Evolutionary conservation across 2,888 invertebrate species (phyloP), one percentile per base, ranked within the genome.

Genomic region (Athrips mouffetella): DNA sequence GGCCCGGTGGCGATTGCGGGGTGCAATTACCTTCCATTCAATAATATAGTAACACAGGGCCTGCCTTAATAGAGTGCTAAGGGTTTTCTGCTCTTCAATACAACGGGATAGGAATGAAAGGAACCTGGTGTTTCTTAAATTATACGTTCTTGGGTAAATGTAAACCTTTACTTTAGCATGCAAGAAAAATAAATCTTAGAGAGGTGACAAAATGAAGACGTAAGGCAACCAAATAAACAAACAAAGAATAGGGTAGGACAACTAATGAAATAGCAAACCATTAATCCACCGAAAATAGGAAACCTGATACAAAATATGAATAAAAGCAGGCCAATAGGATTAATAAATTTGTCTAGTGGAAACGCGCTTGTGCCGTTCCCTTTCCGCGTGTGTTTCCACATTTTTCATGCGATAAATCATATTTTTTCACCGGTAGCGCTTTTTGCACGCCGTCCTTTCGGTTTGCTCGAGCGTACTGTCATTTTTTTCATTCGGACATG

Each of bases 351-450:
- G 86, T 85, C 78, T 79, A 77, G 81, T 79, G 80, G 77, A 80
- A 84, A 80, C 67, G 73, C 78, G 86, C 80, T 85, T 85, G 84
- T 84, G 80, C 80, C 80, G 68, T 74, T 76, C 76, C 65, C 77
- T 82, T 84, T 83, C 76, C 83, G 79, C 80, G 84, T 81, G 84
- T 86, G 83, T 85, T 87, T 87, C 80, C 85, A 86, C 88, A 89
- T 89, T 88, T 89, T 89, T 89, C 88, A 84, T 77, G 81, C 76
- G 58, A 83, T 89, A 88, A 88, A 89, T 89, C 89, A 89, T 86
- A 84, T 88, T 89, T 89, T 89, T 89, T 87, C 86, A 85, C 82
- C 80, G 83, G 80, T 77, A 77, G 78, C 78, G 80, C 78, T 87
- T 88, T 88, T 87, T 86, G 79, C 78, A n/a, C n/a, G 70, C 74